Evolutionary conservation across 1,140 invertebrate species (phyloP).

Genomic region (Apocrypta bakeri): DNA sequence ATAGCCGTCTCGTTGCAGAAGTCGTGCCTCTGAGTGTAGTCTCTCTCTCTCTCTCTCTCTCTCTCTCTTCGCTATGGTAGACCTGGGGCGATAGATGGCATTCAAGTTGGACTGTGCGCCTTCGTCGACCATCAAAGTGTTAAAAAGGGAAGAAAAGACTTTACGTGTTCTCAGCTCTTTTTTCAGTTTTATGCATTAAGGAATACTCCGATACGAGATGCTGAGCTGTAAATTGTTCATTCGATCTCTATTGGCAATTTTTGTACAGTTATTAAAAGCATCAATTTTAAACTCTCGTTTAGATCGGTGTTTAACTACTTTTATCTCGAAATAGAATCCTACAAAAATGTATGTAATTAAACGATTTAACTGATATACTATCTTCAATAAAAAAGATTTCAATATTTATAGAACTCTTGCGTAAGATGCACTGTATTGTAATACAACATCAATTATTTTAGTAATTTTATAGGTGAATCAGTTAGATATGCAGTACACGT

Average conservation of each 20-base stretch:
- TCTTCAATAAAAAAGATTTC: too few relatives aligned
- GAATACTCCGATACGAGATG: not conserved
- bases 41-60: not conserved
- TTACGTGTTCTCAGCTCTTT: not conserved
- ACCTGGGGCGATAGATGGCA: slow-evolving; percentile 27
- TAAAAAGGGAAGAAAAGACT: not conserved
- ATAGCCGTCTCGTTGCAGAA: slow-evolving; percentile 3
- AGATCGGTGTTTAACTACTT: too few relatives aligned
- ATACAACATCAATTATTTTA: too few relatives aligned
- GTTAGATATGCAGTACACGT: too few relatives aligned
- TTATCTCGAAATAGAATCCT: too few relatives aligned
- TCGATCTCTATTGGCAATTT: not conserved
- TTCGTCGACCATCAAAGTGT: not conserved
- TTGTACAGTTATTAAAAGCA: too few relatives aligned
- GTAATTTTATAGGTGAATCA: too few relatives aligned
- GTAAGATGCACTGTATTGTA: too few relatives aligned
- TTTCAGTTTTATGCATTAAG: not conserved
- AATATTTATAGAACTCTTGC: too few relatives aligned
- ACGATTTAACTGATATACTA: too few relatives aligned
- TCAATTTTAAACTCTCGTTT: too few relatives aligned
- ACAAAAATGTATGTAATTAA: too few relatives aligned
- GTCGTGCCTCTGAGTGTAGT: not conserved
- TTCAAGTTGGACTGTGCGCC: slow-evolving; percentile 15
- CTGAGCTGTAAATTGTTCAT: not conserved
- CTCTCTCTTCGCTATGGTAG: not conserved